Evolutionary conservation across 1,140 invertebrate genomes (phyloP).

Genomic region (Drosophila arizonae): DNA sequence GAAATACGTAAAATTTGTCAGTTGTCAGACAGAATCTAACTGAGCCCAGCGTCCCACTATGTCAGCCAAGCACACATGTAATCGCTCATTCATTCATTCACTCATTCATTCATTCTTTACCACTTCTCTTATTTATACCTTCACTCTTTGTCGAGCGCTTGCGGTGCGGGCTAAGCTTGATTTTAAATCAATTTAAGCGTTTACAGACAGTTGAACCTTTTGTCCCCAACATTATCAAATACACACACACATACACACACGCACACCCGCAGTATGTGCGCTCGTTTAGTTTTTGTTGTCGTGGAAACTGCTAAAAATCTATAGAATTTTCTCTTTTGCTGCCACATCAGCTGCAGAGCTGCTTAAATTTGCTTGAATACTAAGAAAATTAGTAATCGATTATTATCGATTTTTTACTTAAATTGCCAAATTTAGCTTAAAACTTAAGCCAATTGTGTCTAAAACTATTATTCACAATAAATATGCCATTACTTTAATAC

Average conservation of each 20-base stretch:
- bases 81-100: slow-evolving; percentile 28
- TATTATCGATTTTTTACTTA: too few relatives aligned
- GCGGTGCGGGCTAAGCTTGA: slow-evolving; percentile 61
- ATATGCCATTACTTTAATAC: too few relatives aligned
- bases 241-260: slow-evolving; percentile 39
- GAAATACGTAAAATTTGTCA: slow-evolving; percentile 12
- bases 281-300: not conserved
- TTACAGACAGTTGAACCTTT: slow-evolving; percentile 80
- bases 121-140: not conserved
- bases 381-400: too few relatives aligned
- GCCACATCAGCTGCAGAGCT: too few relatives aligned
- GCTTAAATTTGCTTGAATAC: too few relatives aligned
- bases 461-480: too few relatives aligned
- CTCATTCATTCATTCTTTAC: slow-evolving; percentile 35
- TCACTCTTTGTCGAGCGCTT: slow-evolving; percentile 32
- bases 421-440: too few relatives aligned
- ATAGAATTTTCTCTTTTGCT: too few relatives aligned
- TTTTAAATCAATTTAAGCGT: slow-evolving; percentile 81
- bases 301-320: too few relatives aligned
- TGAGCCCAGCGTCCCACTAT: slow-evolving; percentile 14
- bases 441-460: too few relatives aligned
- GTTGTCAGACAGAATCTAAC: slow-evolving; percentile 3
- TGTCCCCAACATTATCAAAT: slow-evolving; percentile 57
- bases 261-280: slow-evolving; percentile 22
- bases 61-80: slow-evolving; percentile 40